These are phyloP conservation scores for Phalacrocorax carbo DNA, from an alignment of 2,113 vertebrate species.

Conservation along the genomic window DNA sequence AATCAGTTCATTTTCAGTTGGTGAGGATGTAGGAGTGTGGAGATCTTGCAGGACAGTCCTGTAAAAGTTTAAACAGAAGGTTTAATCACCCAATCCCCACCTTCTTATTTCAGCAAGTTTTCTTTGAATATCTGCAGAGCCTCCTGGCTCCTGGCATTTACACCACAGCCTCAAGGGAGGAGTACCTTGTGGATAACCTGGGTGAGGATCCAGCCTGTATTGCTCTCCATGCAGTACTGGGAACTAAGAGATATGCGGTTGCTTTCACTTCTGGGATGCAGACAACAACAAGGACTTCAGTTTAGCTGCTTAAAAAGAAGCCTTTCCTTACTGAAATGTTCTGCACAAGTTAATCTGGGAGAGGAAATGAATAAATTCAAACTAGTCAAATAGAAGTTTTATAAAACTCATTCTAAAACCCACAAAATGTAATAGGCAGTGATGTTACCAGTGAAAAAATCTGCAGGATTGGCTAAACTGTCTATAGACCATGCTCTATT, in stretches of 20 bases:
- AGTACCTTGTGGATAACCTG: neutral
- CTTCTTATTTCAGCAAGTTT: neutral
- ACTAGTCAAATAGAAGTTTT: neutral
- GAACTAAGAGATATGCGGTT: fast-evolving
- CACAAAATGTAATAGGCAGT: neutral
- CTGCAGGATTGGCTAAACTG: neutral
- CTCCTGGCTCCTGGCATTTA: neutral
- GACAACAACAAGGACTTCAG: neutral
- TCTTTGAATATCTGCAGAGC: neutral
- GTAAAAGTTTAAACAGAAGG: neutral
- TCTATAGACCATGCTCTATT: neutral
- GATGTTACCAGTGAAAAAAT: neutral
- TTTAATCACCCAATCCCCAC: neutral
- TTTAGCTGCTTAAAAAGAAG: neutral
- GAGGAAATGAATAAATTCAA: neutral
- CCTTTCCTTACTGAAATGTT: neutral
- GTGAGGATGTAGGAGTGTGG: neutral
- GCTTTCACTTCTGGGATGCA: neutral
- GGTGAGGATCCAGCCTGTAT: fast-evolving
- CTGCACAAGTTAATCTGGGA: neutral
- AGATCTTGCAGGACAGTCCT: neutral
- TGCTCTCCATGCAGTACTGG: neutral
- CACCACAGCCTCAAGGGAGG: neutral
- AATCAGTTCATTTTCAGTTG: neutral
- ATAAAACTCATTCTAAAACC: neutral